Conservation (phyloP, 2,797 vertebrate genomes). For the Forpus xanthops region DNA sequence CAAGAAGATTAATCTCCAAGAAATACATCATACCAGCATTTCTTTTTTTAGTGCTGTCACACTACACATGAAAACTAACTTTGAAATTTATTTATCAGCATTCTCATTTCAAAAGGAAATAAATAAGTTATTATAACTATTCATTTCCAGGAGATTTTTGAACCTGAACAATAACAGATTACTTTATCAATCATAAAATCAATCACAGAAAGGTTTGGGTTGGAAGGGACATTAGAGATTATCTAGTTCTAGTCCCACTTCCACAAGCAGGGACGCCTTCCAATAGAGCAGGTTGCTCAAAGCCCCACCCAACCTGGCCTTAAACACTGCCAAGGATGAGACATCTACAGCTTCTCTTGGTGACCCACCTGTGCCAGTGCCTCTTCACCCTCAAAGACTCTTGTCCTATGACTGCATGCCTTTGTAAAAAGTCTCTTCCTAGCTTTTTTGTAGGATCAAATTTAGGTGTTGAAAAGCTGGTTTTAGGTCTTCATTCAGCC, state of each 20-base stretch:
- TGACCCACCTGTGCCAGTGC: background rate
- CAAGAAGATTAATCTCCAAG: background rate
- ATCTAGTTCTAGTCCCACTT: background rate
- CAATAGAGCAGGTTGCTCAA: background rate
- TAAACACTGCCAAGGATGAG: background rate
- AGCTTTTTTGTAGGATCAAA: background rate
- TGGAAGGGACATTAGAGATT: background rate
- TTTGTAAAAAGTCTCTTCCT: background rate
- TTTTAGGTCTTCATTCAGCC: background rate
- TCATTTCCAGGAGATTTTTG: background rate
- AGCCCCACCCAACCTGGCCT: background rate
- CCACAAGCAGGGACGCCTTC: background rate
- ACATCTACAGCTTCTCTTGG: background rate
- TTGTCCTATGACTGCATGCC: background rate
- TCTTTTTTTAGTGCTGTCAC: background rate
- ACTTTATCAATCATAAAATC: background rate
- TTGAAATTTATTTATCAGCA: background rate
- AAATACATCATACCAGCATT: background rate
- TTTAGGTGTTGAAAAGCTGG: background rate
- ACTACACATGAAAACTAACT: background rate
- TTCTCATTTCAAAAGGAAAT: background rate
- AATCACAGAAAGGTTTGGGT: background rate
- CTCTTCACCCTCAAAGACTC: background rate
- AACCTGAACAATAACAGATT: background rate
- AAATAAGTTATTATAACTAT: background rate